Evolutionary conservation across 2,888 invertebrate species (phyloP).

Genomic region (Dicycla oo): DNA sequence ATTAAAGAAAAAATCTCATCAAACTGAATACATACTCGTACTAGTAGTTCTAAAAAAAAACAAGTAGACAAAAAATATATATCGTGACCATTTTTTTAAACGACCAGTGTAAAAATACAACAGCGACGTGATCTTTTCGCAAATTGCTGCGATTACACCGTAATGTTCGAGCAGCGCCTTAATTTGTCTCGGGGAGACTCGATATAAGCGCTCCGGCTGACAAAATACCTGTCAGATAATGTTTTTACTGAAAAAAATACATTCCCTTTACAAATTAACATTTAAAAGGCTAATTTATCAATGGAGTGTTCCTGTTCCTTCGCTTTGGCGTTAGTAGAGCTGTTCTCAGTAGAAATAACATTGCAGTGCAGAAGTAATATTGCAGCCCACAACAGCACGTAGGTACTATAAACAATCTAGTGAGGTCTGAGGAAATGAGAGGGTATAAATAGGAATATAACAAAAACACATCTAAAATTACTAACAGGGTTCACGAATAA

Average conservation of each 20-base stretch:
- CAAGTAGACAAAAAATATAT: slow-evolving; percentile 55
- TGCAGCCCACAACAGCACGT: slow-evolving; percentile 28
- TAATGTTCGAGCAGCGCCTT: slow-evolving; percentile 67
- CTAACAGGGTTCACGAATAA: not conserved
- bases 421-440: slow-evolving; percentile 22
- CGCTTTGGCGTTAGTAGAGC: not conserved
- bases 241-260: slow-evolving; percentile 63
- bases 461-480: slow-evolving; percentile 12
- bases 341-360: slow-evolving; percentile 27
- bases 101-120: slow-evolving; percentile 71
- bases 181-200: slow-evolving; percentile 70
- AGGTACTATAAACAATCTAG: slow-evolving; percentile 19
- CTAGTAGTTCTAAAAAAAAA: slow-evolving; percentile 33
- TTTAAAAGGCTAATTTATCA: slow-evolving; percentile 59
- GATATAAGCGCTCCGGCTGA: slow-evolving; percentile 71
- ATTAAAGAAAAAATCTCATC: slow-evolving; percentile 48
- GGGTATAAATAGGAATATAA: slow-evolving; percentile 6
- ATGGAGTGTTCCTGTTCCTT: slow-evolving; percentile 29
- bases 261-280: slow-evolving; percentile 53
- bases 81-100: slow-evolving; percentile 71
- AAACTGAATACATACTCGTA: slow-evolving; percentile 35
- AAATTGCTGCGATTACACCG: slow-evolving; percentile 77
- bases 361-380: slow-evolving; percentile 9
- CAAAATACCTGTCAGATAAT: slow-evolving; percentile 75
- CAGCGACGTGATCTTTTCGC: slow-evolving; percentile 75